These are phyloP conservation scores for Sciurus vulgaris DNA, from an alignment of 2,797 vertebrate genomes.

Conservation along the genomic window DNA sequence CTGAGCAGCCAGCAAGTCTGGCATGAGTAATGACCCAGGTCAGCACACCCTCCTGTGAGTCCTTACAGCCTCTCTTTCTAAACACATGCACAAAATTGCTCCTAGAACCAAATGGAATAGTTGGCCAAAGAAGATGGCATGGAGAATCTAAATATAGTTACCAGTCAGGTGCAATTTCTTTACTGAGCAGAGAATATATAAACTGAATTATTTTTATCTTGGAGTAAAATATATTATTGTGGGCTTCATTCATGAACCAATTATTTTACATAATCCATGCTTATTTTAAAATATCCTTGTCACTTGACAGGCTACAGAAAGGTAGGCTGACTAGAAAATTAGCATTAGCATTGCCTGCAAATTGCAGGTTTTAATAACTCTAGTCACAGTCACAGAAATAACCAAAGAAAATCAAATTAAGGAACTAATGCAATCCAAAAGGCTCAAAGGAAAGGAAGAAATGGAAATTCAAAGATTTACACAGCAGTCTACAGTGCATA, in stretches of 20 bases:
- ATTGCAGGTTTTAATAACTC: constrained; percentile 71
- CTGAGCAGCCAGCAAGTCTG: not conserved
- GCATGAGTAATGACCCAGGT: not conserved
- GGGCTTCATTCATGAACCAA: constrained; percentile 55
- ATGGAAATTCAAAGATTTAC: not conserved
- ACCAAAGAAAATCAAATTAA: constrained; percentile 68
- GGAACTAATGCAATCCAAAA: constrained; percentile 50
- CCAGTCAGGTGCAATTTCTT: not conserved
- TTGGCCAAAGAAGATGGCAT: not conserved
- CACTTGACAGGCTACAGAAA: constrained; percentile 40
- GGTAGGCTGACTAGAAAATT: constrained; percentile 69
- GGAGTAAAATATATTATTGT: constrained; percentile 47
- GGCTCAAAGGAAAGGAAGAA: not conserved
- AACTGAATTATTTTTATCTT: not conserved
- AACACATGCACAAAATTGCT: not conserved
- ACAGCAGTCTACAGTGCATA: not conserved
- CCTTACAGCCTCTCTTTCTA: not conserved
- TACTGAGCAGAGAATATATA: not conserved
- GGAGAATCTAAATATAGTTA: constrained; percentile 48
- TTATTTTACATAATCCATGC: constrained; percentile 63
- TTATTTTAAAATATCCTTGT: constrained; percentile 69
- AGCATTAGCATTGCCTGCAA: constrained; percentile 49
- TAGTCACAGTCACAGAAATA: constrained; percentile 69
- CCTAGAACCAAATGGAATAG: not conserved
- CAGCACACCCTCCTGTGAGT: not conserved